These are phyloP conservation scores for Meloidogyne chitwoodi DNA, from an alignment of 1,140 invertebrate species.

Conservation along the genomic window DNA sequence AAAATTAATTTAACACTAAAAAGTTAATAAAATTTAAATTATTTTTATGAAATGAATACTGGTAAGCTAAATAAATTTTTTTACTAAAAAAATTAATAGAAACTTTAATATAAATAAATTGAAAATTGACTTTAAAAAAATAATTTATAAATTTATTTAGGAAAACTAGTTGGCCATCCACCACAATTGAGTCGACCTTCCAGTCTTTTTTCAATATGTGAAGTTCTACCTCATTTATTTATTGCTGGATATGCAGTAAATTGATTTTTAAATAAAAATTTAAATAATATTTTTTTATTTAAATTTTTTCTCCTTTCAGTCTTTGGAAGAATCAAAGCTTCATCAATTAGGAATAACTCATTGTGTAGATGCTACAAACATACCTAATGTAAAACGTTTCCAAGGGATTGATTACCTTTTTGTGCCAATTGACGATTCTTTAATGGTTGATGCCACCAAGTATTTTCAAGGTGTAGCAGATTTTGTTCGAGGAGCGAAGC, in stretches of 20 bases:
- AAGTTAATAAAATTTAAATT: too few species aligned
- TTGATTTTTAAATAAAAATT: constrained; percentile 5
- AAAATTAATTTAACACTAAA: background rate
- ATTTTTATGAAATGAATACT: background rate
- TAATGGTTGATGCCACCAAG: constrained; percentile 41
- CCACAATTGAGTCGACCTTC: background rate
- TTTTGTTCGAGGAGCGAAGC: constrained; percentile 61
- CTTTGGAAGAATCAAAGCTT: constrained; percentile 34
- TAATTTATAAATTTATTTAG: background rate
- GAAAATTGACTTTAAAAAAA: background rate
- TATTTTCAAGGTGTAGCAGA: constrained; percentile 73
- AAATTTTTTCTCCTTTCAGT: constrained; percentile 10
- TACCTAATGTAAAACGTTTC: constrained; percentile 38
- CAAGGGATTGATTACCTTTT: constrained; percentile 29
- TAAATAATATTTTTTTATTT: background rate
- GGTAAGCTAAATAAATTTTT: background rate
- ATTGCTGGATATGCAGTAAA: constrained; percentile 38
- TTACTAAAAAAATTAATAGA: too few species aligned
- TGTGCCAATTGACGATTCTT: constrained; percentile 35
- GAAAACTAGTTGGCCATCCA: background rate
- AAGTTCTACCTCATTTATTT: constrained; percentile 42
- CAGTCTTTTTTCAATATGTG: constrained; percentile 35
- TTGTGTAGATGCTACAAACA: constrained; percentile 46
- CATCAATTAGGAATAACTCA: constrained; percentile 44
- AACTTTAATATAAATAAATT: too few species aligned